A percentile compares a stretch with the other conserved stretches of the same genome.
These are phyloP conservation scores for Aix galericulata DNA, from an alignment of 2,113 vertebrate genomes.

Conservation along the genomic window DNA sequence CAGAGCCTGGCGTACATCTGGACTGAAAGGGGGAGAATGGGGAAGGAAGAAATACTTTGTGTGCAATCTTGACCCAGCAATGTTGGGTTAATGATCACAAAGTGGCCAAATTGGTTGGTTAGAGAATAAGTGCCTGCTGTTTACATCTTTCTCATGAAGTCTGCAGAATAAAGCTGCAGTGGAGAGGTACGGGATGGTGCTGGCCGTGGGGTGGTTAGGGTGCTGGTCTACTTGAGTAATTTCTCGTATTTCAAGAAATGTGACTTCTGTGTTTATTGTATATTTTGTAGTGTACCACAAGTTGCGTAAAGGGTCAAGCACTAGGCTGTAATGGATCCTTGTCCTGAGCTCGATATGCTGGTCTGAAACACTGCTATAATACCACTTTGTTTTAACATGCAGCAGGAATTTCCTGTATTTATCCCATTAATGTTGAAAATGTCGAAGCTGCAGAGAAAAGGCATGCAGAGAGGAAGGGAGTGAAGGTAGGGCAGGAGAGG, in stretches of 20 bases:
- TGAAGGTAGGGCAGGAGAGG: neutral
- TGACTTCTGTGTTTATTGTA: neutral
- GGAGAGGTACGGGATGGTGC: neutral
- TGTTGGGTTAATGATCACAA: constrained; percentile 57
- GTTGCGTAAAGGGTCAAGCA: neutral
- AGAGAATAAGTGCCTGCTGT: constrained; percentile 61
- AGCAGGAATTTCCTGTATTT: constrained; percentile 6
- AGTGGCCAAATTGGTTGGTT: constrained; percentile 65
- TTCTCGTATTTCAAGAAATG: neutral
- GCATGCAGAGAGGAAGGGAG: neutral
- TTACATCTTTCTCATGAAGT: constrained; percentile 66
- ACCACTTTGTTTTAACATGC: neutral
- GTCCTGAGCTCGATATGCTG: neutral
- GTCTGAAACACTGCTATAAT: neutral
- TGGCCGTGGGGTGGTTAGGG: neutral
- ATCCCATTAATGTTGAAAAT: neutral
- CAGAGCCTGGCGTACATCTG: neutral
- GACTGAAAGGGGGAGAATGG: neutral
- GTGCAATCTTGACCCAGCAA: constrained; percentile 26
- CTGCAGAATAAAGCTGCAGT: constrained; percentile 40
- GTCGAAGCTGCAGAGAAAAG: neutral
- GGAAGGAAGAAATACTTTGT: neutral
- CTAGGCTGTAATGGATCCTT: neutral
- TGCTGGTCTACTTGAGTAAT: neutral
- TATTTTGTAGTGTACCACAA: neutral